Conservation (phyloP, 35 echinoderm and acorn worm genomes). For the Lytechinus variegatus region DNA sequence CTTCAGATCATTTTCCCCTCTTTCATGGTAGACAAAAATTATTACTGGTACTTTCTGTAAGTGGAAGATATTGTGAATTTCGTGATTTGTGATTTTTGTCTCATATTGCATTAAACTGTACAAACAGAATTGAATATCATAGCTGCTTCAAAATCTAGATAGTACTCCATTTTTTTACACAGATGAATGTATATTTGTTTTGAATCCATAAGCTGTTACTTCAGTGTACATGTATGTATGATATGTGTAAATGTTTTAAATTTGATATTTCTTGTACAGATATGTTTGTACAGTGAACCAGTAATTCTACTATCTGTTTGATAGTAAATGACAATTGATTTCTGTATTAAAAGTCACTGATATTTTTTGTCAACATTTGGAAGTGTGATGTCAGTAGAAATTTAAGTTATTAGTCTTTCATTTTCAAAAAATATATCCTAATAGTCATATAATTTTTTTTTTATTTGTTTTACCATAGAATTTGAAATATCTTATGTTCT, state of each 20-base stretch:
- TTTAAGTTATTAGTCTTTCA: background rate
- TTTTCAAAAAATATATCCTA: background rate
- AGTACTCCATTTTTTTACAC: background rate
- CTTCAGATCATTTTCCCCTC: too few relatives aligned
- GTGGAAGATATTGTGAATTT: too few relatives aligned
- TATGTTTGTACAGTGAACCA: background rate
- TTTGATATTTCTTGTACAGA: background rate
- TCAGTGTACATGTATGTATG: too few relatives aligned
- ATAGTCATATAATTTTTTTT: background rate
- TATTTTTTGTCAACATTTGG: background rate
- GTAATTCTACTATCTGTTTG: background rate
- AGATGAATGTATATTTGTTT: background rate
- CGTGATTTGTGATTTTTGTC: too few relatives aligned
- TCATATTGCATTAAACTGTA: too few relatives aligned
- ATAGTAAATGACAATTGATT: background rate
- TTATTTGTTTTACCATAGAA: background rate
- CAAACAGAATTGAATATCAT: background rate
- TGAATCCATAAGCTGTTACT: background rate
- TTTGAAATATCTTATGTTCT: background rate
- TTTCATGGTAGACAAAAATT: too few relatives aligned
- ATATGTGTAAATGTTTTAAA: background rate
- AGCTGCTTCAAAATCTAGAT: background rate
- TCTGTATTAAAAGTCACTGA: background rate
- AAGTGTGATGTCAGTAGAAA: background rate
- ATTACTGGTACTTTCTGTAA: too few relatives aligned